Evolutionary conservation across 2,797 vertebrate species (phyloP), one percentile per base, ranked within the genome.

Genomic region (Sebastes trivittatus): DNA sequence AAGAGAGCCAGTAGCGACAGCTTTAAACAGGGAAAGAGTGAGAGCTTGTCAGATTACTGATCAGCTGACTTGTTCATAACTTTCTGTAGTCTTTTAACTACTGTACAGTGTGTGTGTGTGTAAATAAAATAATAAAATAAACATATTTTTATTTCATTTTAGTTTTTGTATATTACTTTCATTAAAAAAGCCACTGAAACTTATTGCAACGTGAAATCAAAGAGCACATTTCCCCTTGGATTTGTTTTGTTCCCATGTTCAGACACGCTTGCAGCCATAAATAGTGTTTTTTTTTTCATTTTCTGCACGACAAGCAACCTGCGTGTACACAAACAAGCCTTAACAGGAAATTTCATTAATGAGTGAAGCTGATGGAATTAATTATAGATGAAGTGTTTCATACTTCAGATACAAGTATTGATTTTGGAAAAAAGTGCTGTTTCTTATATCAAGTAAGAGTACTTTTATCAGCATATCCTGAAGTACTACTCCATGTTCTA

Each of bases 281-380:
- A 70, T 1, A 68, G 10, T 76, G 36, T 25, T 46, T 6, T 66
- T 60, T 55, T 55, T 14, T 55, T 49, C 34, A 20, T 75, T 86
- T 84, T 38, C 62, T 60, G n/a, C 11, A 54, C 4, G 7, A 72
- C 46, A 82, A 84, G 79, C 30, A 77, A 72, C 22, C 34, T 11
- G 32, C 7, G 5, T 20, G 20, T 14, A 64, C 55, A 42, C 59
- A 83, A 86, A 79, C 77, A 63, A 84, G 82, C 60, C 59, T 13
- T 49, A 64, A 78, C 65, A 68, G 61, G 63, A 60, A 72, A 56
- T 60, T 22, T 38, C 20, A 80, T 78, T 82, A 72, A 86, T 46
- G 72, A 86, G 60, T 14, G 72, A 76, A 66, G 60, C 59, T 61
- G 66, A 83, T 67, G 42, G 79, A 85, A 62, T 38, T 75, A 84